A percentile compares a stretch with the other conserved stretches of the same genome.
Evolutionary conservation across 2,888 invertebrate genomes (phyloP).

Genomic region (Limnephilus lunatus): DNA sequence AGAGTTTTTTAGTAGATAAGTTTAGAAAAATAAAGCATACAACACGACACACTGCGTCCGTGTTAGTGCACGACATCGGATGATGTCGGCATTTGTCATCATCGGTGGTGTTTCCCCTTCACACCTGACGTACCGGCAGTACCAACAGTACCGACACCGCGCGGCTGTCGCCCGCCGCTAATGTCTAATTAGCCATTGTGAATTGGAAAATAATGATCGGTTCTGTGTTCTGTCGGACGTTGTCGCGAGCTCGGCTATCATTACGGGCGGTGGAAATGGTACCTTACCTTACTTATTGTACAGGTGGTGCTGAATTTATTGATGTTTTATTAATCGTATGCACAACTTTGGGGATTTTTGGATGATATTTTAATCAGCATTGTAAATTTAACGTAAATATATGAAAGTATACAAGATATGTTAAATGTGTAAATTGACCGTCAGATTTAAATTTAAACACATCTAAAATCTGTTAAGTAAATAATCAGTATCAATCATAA

Average conservation of each 20-base stretch:
- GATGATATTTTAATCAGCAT: not conserved
- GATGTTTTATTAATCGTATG: not conserved
- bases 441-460: no score
- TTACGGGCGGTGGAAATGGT: conserved; percentile 14
- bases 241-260: conserved; percentile 54
- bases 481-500: no score
- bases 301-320: not conserved
- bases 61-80: not conserved
- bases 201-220: conserved; percentile 62
- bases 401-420: no score
- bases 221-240: conserved; percentile 36
- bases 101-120: conserved; percentile 23
- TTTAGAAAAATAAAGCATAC: not conserved
- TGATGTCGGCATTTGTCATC: not conserved
- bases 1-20: not conserved
- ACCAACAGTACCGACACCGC: conserved; percentile 10
- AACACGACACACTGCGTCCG: not conserved
- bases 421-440: no score
- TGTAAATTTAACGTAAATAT: not conserved
- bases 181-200: conserved; percentile 61
- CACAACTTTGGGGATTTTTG: not conserved
- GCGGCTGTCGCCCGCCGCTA: conserved; percentile 43
- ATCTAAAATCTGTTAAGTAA: no score
- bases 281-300: not conserved
- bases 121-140: conserved; percentile 55